A percentile compares a stretch with the other conserved stretches of the same genome.
Evolutionary conservation across 2,797 vertebrate genomes (phyloP).

Genomic region (Pantherophis vulpinus): DNA sequence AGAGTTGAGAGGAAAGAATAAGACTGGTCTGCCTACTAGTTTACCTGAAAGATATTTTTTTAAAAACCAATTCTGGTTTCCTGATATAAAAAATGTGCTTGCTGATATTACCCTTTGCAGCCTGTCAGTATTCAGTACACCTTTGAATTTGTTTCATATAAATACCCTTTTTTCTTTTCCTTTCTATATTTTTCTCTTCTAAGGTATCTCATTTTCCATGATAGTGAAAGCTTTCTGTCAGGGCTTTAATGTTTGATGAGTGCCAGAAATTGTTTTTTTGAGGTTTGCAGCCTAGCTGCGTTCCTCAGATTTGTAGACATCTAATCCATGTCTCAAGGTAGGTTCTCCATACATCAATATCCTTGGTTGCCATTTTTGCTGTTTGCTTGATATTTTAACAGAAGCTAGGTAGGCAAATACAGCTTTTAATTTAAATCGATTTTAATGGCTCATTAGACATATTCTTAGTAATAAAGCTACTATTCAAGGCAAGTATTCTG

Average conservation of each 20-base stretch:
- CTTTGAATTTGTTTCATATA: constrained; percentile 8
- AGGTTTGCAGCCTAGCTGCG: background rate
- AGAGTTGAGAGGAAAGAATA: background rate
- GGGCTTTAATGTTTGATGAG: background rate
- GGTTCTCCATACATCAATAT: background rate
- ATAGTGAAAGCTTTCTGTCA: background rate
- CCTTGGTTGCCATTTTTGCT: background rate
- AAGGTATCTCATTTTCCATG: constrained; percentile 12
- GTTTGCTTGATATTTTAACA: background rate
- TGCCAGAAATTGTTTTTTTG: background rate
- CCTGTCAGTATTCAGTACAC: constrained; percentile 42
- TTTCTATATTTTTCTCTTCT: constrained; percentile 10
- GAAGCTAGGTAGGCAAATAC: background rate
- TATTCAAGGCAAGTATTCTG: background rate
- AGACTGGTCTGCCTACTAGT: background rate
- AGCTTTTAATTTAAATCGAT: background rate
- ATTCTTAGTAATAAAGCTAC: background rate
- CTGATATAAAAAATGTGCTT: background rate
- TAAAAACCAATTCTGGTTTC: background rate
- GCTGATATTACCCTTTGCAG: constrained; percentile 19
- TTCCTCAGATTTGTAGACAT: background rate
- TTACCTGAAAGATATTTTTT: background rate
- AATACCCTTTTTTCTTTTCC: background rate
- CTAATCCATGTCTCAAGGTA: background rate
- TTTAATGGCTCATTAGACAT: background rate